A percentile compares a stretch with the other conserved stretches of the same genome.
These are phyloP conservation scores for Lerema accius DNA, from an alignment of 1,140 invertebrate genomes.

Conservation along the genomic window DNA sequence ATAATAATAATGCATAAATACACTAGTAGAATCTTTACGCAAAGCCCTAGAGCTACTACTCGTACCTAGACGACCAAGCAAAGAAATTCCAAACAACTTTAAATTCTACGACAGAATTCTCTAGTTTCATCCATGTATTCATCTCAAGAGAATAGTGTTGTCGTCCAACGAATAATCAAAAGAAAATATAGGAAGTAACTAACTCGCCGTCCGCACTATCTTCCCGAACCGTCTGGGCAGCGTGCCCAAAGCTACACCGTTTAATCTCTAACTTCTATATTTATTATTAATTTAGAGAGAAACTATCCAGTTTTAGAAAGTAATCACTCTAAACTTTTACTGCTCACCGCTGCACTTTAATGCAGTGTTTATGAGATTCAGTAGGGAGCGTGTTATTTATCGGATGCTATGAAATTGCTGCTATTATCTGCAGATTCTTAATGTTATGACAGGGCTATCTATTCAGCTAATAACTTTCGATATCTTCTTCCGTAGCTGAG, in stretches of 20 bases:
- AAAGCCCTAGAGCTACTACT: no score
- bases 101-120: neutral
- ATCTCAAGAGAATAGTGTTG: constrained; percentile 1
- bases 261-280: constrained; percentile 44
- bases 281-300: constrained; percentile 41
- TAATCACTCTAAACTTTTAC: constrained; percentile 19
- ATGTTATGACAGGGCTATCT: neutral
- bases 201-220: constrained; percentile 45
- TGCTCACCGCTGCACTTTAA: constrained; percentile 6
- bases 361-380: neutral
- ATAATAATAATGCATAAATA: no score
- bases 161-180: constrained; percentile 43
- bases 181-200: constrained; percentile 50
- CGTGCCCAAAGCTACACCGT: constrained; percentile 44
- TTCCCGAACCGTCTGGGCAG: constrained; percentile 41
- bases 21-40: no score
- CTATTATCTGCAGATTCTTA: constrained; percentile 1
- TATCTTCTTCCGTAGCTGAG: neutral
- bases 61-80: no score
- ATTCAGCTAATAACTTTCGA: neutral
- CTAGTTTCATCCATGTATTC: neutral
- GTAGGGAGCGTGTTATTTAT: constrained; percentile 5
- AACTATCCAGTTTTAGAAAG: constrained; percentile 20
- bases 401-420: neutral
- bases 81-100: no score